Base-by-base conservation (phyloP, 2,797 vertebrate genomes). In the Microchirus variegatus region DNA sequence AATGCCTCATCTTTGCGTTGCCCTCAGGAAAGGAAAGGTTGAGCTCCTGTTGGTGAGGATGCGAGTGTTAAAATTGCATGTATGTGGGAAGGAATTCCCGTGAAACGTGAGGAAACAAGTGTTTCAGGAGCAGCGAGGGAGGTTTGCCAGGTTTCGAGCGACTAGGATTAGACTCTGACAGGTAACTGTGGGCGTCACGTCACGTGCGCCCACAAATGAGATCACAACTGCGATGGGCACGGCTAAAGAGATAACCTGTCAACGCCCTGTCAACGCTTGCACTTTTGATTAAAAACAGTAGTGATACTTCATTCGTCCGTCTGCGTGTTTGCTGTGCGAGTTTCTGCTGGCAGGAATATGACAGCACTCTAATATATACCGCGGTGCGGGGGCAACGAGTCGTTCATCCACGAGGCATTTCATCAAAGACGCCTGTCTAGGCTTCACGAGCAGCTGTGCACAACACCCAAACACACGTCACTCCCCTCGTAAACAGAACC, bases 21-120 rank as follows among this genome's bases (percentile, higher is more conserved):
- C 52, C 16, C 19, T 54, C 16, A 37, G 53, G 58, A 69, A 5
- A n/a, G n/a, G n/a, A n/a, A 50, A 31, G 37, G 18, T 51, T 58
- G 9, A 10, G 59, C 26, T 62, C 19, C 53, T 7, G 19, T 36
- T 44, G 48, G 37, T 18, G 37, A 61, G 47, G 53, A 55, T 73
- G 41, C 70, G 50, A 64, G 47, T 4, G 46, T 16, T 49, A 60
- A 42, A 1, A 54, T n/a, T 55, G 17, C 45, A 54, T 67, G 42
- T 64, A 26, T 52, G 14, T 65, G 47, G 26, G 53, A 55, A 16
- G 3, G 6, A 14, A 15, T 72, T 65, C 19, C 43, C 42, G 31
- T 57, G 48, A 73, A 76, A 71, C 56, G 41, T 37, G 43, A 80
- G 63, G 60, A 63, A 72, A 69, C 70, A 76, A 78, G 77, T 40